Evolutionary conservation across 1,140 invertebrate genomes (phyloP).

Genomic region (roundworm (Caenorhabditis elegans)): WBcel235 BX284602.5:8801001-8801500

Average conservation of each 20-base stretch:
- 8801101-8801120: conserved; percentile 8
- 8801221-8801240: not conserved
- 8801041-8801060: conserved; percentile 14
- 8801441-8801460: too few relatives aligned
- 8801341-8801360: too few relatives aligned
- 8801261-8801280: not conserved
- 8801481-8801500: too few relatives aligned
- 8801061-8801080: conserved; percentile 25
- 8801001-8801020: not conserved
- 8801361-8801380: too few relatives aligned
- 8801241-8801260: not conserved
- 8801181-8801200: not conserved
- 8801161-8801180: not conserved
- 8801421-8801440: too few relatives aligned
- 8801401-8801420: too few relatives aligned
- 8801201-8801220: not conserved
- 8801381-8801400: too few relatives aligned
- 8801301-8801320: too few relatives aligned
- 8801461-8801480: too few relatives aligned
- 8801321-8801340: too few relatives aligned
- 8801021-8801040: not conserved
- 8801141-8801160: not conserved
- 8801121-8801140: not conserved
- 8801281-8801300: too few relatives aligned
- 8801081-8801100: not conserved